A percentile compares a stretch with the other conserved stretches of the same genome.
phyloP scores from a whole-genome alignment of 2,113 vertebrate species.

The Alouatta palliata region DNA sequence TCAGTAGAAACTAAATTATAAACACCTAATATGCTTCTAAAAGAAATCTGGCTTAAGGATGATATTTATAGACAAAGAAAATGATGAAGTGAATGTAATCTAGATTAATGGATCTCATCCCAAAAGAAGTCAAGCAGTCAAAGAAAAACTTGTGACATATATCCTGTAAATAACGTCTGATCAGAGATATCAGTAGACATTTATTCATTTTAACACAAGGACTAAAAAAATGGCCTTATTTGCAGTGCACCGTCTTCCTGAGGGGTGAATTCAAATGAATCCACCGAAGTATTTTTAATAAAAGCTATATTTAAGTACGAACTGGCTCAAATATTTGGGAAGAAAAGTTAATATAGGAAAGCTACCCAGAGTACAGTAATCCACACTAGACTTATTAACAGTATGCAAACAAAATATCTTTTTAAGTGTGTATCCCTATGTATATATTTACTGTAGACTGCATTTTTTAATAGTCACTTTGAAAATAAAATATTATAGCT shows the following conservation, averaged over 20 bases:
- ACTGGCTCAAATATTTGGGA: not conserved
- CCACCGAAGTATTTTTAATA: not conserved
- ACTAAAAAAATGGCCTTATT: not conserved
- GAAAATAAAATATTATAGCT: not conserved
- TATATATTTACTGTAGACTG: not conserved
- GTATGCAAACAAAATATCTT: not conserved
- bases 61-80: not conserved
- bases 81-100: not conserved
- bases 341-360: not conserved
- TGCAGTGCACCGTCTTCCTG: not conserved
- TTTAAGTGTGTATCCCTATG: not conserved
- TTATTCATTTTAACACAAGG: constrained; percentile 18
- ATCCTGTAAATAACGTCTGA: not conserved
- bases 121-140: not conserved
- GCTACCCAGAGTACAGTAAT: not conserved
- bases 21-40: not conserved
- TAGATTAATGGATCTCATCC: not conserved
- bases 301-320: not conserved
- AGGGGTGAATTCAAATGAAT: constrained; percentile 2
- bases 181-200: not conserved
- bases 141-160: constrained; percentile 6
- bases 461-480: not conserved
- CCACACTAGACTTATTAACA: not conserved
- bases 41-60: constrained; percentile 28
- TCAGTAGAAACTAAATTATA: constrained; percentile 6